Evolutionary conservation across 2,113 vertebrate genomes (phyloP).

Genomic region (Tympanuchus pallidicinctus): DNA sequence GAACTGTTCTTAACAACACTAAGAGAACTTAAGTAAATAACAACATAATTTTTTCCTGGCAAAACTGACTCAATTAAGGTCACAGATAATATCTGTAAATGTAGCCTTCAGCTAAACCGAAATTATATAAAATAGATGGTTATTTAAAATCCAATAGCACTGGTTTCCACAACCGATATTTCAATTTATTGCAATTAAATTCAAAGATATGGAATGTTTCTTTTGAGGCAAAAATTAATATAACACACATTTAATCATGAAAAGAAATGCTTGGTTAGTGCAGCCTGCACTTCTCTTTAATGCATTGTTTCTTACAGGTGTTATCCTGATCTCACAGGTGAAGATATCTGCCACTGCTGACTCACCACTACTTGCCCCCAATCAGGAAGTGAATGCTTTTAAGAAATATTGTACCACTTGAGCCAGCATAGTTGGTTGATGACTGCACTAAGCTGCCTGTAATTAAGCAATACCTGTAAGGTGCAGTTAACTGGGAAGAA

Average conservation of each 20-base stretch:
- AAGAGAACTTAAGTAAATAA: conserved; percentile 3
- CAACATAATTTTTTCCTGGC: not conserved
- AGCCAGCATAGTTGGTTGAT: not conserved
- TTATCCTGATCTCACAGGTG: not conserved
- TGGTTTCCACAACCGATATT: not conserved
- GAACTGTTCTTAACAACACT: not conserved
- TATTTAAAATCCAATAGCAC: conserved; percentile 16
- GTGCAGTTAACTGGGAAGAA: not conserved
- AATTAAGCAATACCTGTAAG: not conserved
- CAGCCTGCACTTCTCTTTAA: not conserved
- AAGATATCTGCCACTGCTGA: not conserved
- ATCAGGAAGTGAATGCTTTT: not conserved
- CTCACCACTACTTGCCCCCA: not conserved
- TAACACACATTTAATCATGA: not conserved
- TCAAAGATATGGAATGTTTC: not conserved
- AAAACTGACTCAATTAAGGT: conserved; percentile 8
- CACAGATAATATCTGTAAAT: not conserved
- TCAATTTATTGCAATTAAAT: not conserved
- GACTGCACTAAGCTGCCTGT: not conserved
- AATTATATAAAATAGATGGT: not conserved
- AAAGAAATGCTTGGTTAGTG: not conserved
- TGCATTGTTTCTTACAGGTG: not conserved
- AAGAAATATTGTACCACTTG: not conserved
- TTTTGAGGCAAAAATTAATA: not conserved
- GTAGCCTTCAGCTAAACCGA: not conserved